Conservation (phyloP, 2,888 invertebrate species). For the Lasioglossum oenotherae region DNA sequence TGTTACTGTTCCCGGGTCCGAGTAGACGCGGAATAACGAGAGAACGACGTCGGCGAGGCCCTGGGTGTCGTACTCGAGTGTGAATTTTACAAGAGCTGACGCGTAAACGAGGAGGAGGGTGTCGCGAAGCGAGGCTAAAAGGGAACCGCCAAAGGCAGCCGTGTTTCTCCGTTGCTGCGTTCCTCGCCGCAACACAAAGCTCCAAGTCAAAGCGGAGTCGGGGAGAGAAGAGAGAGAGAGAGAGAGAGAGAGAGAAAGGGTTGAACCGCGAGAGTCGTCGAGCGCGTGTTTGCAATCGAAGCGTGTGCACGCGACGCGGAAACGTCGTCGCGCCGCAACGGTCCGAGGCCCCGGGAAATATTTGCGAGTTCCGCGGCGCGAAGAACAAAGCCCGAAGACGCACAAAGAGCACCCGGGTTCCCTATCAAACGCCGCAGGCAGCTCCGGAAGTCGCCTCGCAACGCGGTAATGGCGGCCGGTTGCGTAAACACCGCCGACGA, state of each 20-base stretch:
- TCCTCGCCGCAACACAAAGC: constrained; percentile 7
- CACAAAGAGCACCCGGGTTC: constrained; percentile 18
- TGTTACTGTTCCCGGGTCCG: neutral
- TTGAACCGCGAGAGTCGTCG: neutral
- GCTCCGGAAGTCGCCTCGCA: constrained; percentile 6
- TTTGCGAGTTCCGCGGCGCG: constrained; percentile 11
- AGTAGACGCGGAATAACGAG: constrained; percentile 1
- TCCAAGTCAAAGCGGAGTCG: neutral
- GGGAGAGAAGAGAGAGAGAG: neutral
- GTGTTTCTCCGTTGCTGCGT: constrained; percentile 39
- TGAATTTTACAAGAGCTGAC: constrained; percentile 18
- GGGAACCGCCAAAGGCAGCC: constrained; percentile 33
- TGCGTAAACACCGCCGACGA: constrained; percentile 22
- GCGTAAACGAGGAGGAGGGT: constrained; percentile 34
- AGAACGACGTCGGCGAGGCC: constrained; percentile 5
- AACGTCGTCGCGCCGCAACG: constrained; percentile 15
- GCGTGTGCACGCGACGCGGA: constrained; percentile 13
- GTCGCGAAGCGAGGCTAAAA: constrained; percentile 21
- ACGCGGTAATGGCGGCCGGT: constrained; percentile 18
- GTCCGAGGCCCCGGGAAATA: constrained; percentile 21
- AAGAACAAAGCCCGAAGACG: constrained; percentile 30
- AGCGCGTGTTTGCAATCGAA: constrained; percentile 15
- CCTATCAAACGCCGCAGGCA: constrained; percentile 7
- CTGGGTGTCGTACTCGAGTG: constrained; percentile 29
- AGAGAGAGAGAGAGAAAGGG: neutral